Conservation (phyloP, 2,797 vertebrate genomes). For the Carcharodon carcharias region DNA sequence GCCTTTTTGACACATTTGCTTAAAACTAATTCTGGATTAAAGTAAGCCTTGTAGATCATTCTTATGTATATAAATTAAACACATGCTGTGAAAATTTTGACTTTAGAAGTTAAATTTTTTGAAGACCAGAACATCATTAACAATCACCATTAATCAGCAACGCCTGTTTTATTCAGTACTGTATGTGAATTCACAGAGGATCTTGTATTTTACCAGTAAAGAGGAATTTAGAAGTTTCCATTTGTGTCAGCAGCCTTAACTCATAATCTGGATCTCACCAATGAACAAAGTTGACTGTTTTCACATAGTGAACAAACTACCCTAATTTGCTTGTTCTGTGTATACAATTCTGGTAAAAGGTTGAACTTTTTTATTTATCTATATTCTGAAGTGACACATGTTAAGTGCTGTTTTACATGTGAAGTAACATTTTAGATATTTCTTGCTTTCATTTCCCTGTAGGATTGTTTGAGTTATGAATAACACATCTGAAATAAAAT, state of each 20-base stretch:
- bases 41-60: background rate
- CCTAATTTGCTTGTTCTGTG: background rate
- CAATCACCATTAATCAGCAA: background rate
- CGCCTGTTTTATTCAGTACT: background rate
- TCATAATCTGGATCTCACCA: background rate
- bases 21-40: background rate
- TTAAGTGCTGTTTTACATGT: background rate
- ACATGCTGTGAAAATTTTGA: background rate
- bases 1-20: background rate
- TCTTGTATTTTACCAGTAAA: background rate
- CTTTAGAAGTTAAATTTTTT: background rate
- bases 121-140: background rate
- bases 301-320: background rate
- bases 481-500: background rate
- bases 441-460: background rate
- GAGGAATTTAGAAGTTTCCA: background rate
- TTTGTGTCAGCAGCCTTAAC: background rate
- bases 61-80: background rate
- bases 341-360: background rate
- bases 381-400: background rate
- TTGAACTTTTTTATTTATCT: background rate
- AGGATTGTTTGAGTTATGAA: background rate
- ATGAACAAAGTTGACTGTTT: background rate
- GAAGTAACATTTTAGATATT: background rate
- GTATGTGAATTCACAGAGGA: background rate